Evolutionary conservation across 2,797 vertebrate genomes (phyloP).

Genomic region (Sebastes taczanowskii): DNA sequence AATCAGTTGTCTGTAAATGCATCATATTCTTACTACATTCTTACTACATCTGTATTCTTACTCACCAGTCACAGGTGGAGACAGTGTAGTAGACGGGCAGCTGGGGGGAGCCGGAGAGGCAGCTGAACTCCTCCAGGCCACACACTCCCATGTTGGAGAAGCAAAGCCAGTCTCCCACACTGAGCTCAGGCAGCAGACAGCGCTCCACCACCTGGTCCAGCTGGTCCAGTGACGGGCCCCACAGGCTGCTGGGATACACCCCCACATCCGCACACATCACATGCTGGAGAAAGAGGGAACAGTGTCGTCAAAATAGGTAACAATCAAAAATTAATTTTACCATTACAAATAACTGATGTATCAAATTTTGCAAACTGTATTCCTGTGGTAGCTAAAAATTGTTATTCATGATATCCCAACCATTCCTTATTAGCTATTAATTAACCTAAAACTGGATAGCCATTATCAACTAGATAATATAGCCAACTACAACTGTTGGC

Average conservation of each 20-base stretch:
- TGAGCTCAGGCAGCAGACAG: slow-evolving; percentile 95
- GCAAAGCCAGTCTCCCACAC: slow-evolving; percentile 96
- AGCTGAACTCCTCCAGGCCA: slow-evolving; percentile 85
- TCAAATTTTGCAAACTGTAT: too few relatives aligned
- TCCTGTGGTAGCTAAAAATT: too few relatives aligned
- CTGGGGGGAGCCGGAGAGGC: slow-evolving; percentile 84
- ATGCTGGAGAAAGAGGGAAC: slow-evolving; percentile 51
- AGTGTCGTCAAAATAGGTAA: neutral
- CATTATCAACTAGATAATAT: too few relatives aligned
- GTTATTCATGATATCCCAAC: too few relatives aligned
- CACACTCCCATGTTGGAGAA: slow-evolving; percentile 96
- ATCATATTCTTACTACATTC: neutral
- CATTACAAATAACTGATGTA: neutral
- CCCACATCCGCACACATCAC: slow-evolving; percentile 81
- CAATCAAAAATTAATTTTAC: neutral
- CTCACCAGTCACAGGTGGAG: slow-evolving; percentile 95
- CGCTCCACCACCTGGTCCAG: slow-evolving; percentile 96
- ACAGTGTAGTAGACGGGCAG: slow-evolving; percentile 94
- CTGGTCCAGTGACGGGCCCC: slow-evolving; percentile 95
- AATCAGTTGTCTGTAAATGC: neutral
- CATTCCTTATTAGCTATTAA: too few relatives aligned
- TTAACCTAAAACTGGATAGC: too few relatives aligned
- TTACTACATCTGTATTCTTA: neutral
- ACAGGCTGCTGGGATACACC: slow-evolving; percentile 94
- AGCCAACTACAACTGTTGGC: too few relatives aligned